These are phyloP conservation scores for Gortyna flavago DNA, from an alignment of 2,888 invertebrate species.

Conservation along the genomic window DNA sequence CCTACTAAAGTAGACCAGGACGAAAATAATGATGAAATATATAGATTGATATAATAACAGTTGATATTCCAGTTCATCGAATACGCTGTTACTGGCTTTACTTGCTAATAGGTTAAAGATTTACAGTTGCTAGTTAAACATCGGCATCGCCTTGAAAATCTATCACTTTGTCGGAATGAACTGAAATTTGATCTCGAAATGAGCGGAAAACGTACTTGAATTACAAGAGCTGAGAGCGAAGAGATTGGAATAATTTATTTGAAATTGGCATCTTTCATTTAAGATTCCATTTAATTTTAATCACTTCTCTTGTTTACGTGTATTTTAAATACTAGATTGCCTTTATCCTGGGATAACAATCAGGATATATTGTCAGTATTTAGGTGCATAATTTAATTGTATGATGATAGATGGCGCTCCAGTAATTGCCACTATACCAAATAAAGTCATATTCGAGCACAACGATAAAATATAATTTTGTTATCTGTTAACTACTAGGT, in stretches of 20 bases:
- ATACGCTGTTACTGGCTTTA: constrained; percentile 7
- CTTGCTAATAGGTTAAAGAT: constrained; percentile 22
- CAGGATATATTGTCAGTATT: neutral
- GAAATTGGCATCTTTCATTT: constrained; percentile 37
- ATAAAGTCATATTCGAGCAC: neutral
- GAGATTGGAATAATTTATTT: constrained; percentile 42
- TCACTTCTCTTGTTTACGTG: constrained; percentile 15
- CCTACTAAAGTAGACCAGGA: neutral
- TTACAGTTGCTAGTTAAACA: constrained; percentile 12
- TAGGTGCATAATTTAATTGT: neutral
- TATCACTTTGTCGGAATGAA: constrained; percentile 42
- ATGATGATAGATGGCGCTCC: neutral
- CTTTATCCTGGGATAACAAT: neutral
- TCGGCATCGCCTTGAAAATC: constrained; percentile 30
- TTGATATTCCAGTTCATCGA: constrained; percentile 1
- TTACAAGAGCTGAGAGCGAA: constrained; percentile 23
- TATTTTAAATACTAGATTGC: neutral
- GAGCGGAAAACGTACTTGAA: constrained; percentile 32
- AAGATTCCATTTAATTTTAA: constrained; percentile 20
- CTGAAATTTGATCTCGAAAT: constrained; percentile 40
- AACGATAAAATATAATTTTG: neutral
- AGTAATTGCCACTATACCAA: neutral
- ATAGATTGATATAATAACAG: neutral
- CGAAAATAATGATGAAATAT: neutral
- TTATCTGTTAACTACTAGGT: neutral